Conservation (phyloP, 2,113 vertebrate species). For the Smithornis capensis region DNA sequence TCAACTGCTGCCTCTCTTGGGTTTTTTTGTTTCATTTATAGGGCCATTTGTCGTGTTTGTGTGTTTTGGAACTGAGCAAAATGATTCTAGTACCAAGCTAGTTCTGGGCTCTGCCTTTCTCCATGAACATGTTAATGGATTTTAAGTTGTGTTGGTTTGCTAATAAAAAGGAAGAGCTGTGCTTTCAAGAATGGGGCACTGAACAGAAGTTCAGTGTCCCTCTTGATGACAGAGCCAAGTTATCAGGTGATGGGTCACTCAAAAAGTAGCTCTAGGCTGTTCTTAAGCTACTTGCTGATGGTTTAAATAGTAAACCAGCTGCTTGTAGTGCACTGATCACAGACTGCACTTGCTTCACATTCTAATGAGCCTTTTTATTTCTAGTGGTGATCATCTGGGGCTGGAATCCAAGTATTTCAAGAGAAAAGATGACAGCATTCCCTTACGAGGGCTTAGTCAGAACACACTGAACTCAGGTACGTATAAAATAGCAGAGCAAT, state of each 20-base stretch:
- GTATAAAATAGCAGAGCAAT: not conserved
- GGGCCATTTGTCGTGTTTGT: not conserved
- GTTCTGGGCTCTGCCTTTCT: not conserved
- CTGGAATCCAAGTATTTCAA: slow-evolving; percentile 91
- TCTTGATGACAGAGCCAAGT: not conserved
- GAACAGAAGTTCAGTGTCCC: not conserved
- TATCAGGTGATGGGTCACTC: not conserved
- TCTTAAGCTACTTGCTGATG: not conserved
- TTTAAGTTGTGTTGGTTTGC: not conserved
- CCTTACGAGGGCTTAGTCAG: slow-evolving; percentile 82
- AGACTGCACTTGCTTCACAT: not conserved
- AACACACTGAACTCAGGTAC: slow-evolving; percentile 71
- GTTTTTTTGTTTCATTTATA: not conserved
- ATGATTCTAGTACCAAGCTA: not conserved
- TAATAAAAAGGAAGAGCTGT: fast-evolving
- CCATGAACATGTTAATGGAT: fast-evolving
- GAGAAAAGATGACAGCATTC: slow-evolving; percentile 86
- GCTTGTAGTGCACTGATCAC: not conserved
- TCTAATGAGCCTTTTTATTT: not conserved
- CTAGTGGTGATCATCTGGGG: slow-evolving; percentile 76
- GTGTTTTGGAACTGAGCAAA: not conserved
- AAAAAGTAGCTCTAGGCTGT: not conserved
- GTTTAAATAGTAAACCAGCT: not conserved
- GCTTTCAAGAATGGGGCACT: not conserved
- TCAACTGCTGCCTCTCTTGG: not conserved